Evolutionary conservation across 2,113 vertebrate genomes (phyloP).

Genomic region (Prolemur simus): DNA sequence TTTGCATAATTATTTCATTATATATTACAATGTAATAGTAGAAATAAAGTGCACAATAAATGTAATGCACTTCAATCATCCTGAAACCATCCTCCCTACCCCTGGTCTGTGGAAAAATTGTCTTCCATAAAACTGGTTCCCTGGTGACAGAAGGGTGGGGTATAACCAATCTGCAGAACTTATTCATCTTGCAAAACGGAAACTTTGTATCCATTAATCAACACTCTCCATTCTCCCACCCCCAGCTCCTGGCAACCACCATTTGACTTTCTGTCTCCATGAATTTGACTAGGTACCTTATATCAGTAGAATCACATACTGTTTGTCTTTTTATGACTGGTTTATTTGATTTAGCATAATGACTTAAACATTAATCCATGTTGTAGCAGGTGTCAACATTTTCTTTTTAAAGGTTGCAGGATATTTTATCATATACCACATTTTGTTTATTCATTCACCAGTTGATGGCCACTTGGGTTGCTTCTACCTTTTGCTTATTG

Average conservation of each 20-base stretch:
- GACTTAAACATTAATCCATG: no score
- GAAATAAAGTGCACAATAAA: no score
- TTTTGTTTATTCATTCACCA: not conserved
- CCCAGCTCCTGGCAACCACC: not conserved
- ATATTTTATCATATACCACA: accelerated
- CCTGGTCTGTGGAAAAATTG: no score
- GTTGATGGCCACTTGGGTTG: not conserved
- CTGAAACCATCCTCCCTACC: no score
- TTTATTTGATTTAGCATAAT: not conserved
- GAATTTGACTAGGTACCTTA: not conserved
- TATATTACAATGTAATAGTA: no score
- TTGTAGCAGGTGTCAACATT: no score
- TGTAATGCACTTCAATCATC: no score
- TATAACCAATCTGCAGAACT: not conserved
- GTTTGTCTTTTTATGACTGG: not conserved
- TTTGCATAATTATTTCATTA: no score
- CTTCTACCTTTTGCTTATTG: not conserved
- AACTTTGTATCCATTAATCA: accelerated
- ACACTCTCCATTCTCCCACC: accelerated
- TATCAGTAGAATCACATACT: accelerated
- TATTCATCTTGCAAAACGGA: not conserved
- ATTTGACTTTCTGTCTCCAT: not conserved
- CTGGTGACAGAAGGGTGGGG: no score
- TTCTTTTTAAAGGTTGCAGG: not conserved
- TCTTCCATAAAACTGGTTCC: no score